Base-by-base conservation (phyloP, 1,140 invertebrate genomes). In the Ceratina japonica region DNA sequence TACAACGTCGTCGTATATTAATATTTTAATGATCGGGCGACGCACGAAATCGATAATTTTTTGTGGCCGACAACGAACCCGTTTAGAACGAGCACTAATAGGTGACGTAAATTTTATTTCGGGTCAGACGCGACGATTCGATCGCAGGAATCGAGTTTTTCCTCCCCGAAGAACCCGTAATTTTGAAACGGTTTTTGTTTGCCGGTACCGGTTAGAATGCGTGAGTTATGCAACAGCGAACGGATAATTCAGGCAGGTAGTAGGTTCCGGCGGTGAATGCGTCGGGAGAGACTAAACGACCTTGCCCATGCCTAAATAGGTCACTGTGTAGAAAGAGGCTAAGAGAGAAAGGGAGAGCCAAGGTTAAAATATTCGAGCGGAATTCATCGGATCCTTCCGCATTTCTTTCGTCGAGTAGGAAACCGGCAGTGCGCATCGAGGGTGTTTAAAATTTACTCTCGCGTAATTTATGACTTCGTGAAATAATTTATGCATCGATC, bases 291-390 rank as follows among this genome's bases (percentile, higher is more conserved):
- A 44, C 37, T 52, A 66, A 74, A 66, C 77, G 77, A 59, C 77
- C 77, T 79, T 79, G 77, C 62, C 70, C 71, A 74, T 74, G 71
- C 77, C 77, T 79, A 79, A 79, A 79, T 79, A 52, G 77, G 77
- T 79, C 77, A 74, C 70, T 10, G 52, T 37, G 59, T 66, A 74
- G 71, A 74, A 79, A 74, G 77, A 74, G 77, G 62, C 70, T 79
- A 61, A 51, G 70, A 74, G 62, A 65, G 77, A 74, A 74, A 79
- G 77, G 71, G 77, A 74, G 71, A 73, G 24, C 62, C 77, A 79
- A 79, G 77, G 77, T 74, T 74, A 51, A 74, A 74, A 61, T 65
- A 79, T 73, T 65, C 61, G 49, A 16, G 16, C 37, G 44, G 71
- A 64, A 58, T 74, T 52, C 24, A 51, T 51, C 63, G n/a, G 49